Base-by-base conservation (phyloP, 1,140 invertebrate genomes). In the Lepidurus arcticus region DNA sequence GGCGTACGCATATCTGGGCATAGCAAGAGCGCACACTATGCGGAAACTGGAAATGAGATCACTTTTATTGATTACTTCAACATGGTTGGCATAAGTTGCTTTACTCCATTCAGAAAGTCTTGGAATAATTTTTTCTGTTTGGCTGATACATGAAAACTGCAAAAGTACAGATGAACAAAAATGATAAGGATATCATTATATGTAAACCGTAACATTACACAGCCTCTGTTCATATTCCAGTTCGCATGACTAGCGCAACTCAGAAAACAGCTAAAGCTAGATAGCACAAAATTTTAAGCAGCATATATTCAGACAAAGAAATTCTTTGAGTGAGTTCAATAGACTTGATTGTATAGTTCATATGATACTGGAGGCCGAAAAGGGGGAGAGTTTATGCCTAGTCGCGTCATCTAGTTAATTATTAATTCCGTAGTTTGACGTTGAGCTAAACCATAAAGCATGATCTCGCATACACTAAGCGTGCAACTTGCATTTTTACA, bases 31-130 rank as follows among this genome's bases (percentile, higher is more conserved):
- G 53, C 53, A 21, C n/a, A 8, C 8, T 21, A n/a, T 65, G 53
- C 53, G 53, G 53, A 65, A 65, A 65, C 53, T 21, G 53, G 53
- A 65, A 21, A 65, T 21, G 53, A 65, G 53, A 65, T 65, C 8
- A 65, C 53, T 21, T 65, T 65, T 65, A 21, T 21, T 65, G 53
- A 9, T 13, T 65, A 65, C 13, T 65, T 65, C 53, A 65, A 13
- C 53, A 65, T 7, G 53, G 21, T 21, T n/a, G n/a, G 0, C 16
- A 65, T 7, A 65, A 3, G 16, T 65, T 65, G 53, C 53, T 65
- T 9, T 1, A 11, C 16, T 21, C 21, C 53, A 65, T 65, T 65
- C 53, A 11, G 21, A 16, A 21, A 7, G 16, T 65, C 7, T 65
- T 16, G 21, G 3, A 9, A 4, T 11, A 34, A 34, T 34, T 34